Conservation (phyloP, 2,888 invertebrate genomes). For the Serripes groenlandicus region DNA sequence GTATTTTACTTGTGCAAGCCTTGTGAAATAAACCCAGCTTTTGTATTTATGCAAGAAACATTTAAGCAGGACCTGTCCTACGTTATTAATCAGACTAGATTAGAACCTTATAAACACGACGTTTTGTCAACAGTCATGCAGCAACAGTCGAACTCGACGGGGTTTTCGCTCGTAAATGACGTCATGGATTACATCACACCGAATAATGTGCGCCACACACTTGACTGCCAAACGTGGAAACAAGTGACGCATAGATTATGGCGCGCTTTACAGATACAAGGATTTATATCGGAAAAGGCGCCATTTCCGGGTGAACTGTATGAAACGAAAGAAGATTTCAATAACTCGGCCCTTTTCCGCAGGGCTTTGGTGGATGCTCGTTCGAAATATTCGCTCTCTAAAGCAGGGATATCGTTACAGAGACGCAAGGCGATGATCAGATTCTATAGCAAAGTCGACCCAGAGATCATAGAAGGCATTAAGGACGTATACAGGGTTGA, state of each 20-base stretch:
- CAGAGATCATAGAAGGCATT: constrained; percentile 1
- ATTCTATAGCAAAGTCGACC: constrained; percentile 1
- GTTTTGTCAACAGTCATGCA: not conserved
- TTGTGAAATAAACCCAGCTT: constrained; percentile 7
- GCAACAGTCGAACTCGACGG: not conserved
- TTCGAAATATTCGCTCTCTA: not conserved
- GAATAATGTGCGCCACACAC: not conserved
- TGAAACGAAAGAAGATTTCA: not conserved
- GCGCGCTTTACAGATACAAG: constrained; percentile 32
- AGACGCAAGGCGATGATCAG: not conserved
- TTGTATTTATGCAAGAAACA: constrained; percentile 6
- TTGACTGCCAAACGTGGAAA: constrained; percentile 10
- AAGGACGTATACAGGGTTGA: constrained; percentile 10
- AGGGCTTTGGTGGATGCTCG: not conserved
- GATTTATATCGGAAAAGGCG: constrained; percentile 24
- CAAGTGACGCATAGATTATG: constrained; percentile 24
- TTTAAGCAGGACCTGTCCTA: not conserved
- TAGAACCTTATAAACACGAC: not conserved
- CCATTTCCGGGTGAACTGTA: constrained; percentile 23
- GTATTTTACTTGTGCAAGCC: constrained; percentile 12
- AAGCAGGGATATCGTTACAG: not conserved
- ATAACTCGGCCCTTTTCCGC: not conserved
- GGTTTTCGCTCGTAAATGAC: not conserved
- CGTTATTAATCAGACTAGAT: not conserved
- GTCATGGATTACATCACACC: constrained; percentile 4